phyloP scores from a whole-genome alignment of 1,140 invertebrate genomes.

The Leptoteleia sp. region DNA sequence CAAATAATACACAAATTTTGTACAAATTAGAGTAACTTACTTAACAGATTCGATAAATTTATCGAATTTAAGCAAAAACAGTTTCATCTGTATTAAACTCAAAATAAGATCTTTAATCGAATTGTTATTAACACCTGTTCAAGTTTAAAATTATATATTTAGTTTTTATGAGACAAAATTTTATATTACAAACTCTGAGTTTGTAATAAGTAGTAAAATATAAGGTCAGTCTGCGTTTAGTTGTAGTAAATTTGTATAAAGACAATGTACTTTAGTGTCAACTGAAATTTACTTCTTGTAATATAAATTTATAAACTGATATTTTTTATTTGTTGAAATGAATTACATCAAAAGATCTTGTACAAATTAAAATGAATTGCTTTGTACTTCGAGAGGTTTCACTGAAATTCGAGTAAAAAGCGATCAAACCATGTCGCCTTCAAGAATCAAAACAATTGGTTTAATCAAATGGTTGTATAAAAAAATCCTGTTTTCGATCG shows the following conservation, averaged over 20 bases:
- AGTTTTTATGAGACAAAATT: conserved; percentile 27
- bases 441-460: conserved; percentile 47
- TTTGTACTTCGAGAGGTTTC: conserved; percentile 52
- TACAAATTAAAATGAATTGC: conserved; percentile 20
- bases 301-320: conserved; percentile 14
- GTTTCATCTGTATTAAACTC: conserved; percentile 40
- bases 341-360: conserved; percentile 56
- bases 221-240: conserved; percentile 11
- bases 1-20: conserved; percentile 46
- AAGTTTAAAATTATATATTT: conserved; percentile 58
- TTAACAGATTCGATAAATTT: conserved; percentile 42
- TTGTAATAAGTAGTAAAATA: conserved; percentile 12
- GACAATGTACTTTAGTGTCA: conserved; percentile 9
- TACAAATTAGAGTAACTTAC: conserved; percentile 41
- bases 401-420: conserved; percentile 59
- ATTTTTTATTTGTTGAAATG: conserved; percentile 44
- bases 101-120: conserved; percentile 35
- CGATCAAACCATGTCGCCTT: conserved; percentile 35
- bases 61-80: conserved; percentile 28
- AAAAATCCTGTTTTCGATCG: conserved; percentile 46
- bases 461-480: conserved; percentile 46
- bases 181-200: conserved; percentile 32
- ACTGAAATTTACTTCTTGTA: conserved; percentile 5
- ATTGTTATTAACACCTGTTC: conserved; percentile 48
- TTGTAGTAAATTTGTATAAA: conserved; percentile 45